Conservation (phyloP, 1,140 invertebrate genomes). For the Bombus ignitus region DNA sequence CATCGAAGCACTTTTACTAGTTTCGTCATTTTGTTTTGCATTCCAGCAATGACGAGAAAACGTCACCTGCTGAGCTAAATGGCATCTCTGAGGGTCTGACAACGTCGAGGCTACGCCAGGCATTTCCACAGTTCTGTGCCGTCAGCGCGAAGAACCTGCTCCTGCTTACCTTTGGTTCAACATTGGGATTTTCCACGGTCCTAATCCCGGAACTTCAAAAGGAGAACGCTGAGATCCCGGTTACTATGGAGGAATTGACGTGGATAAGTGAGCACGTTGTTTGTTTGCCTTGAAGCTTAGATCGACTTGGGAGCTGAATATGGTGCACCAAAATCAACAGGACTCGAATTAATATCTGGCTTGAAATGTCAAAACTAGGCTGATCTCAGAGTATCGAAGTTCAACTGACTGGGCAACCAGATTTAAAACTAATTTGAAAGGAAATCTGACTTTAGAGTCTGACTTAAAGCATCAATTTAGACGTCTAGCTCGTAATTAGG, state of each 20-base stretch:
- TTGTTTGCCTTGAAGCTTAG: neutral
- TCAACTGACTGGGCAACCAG: too few relatives aligned
- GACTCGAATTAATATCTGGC: too few relatives aligned
- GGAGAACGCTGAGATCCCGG: constrained; percentile 81
- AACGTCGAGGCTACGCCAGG: constrained; percentile 80
- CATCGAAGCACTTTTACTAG: neutral
- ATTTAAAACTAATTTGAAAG: too few relatives aligned
- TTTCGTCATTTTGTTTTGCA: neutral
- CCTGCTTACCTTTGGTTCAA: constrained; percentile 88
- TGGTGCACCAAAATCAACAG: too few relatives aligned
- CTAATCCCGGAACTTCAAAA: constrained; percentile 87
- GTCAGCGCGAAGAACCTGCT: constrained; percentile 87
- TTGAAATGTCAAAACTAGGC: too few relatives aligned
- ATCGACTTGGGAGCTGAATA: too few relatives aligned
- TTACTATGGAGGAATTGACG: constrained; percentile 87
- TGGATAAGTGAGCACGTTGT: constrained; percentile 87
- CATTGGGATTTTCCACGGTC: constrained; percentile 89
- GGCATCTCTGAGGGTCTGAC: constrained; percentile 30
- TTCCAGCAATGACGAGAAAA: constrained; percentile 72
- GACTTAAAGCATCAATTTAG: too few relatives aligned
- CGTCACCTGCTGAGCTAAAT: constrained; percentile 50
- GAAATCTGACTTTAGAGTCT: too few relatives aligned
- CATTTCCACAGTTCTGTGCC: constrained; percentile 85
- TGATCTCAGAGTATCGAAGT: too few relatives aligned
- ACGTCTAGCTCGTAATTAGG: too few relatives aligned